Evolutionary conservation across 2,797 vertebrate genomes (phyloP).

Genomic region (Rhynchonycteris naso): DNA sequence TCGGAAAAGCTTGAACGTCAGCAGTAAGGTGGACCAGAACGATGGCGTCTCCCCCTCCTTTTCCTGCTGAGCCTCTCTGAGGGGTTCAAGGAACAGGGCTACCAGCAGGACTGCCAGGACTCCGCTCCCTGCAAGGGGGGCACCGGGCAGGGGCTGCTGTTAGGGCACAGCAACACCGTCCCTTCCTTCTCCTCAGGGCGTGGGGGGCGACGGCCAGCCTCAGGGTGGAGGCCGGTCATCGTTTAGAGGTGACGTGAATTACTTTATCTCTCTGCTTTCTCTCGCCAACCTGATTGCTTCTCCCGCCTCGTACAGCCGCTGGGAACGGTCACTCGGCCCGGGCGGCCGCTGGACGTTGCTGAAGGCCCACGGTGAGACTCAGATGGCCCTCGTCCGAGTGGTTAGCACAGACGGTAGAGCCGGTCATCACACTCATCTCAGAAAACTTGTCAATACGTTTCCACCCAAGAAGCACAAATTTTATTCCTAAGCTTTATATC

Average conservation of each 20-base stretch:
- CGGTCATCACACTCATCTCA: rapidly evolving
- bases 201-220: rapidly evolving
- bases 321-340: neutral
- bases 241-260: rapidly evolving
- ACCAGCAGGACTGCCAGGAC: slow-evolving; percentile 91
- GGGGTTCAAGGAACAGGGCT: slow-evolving; percentile 90
- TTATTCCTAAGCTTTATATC: neutral
- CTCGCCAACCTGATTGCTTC: neutral
- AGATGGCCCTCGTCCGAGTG: neutral
- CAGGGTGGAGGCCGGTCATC: neutral
- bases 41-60: slow-evolving; percentile 82
- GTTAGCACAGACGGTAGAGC: neutral
- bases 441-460: rapidly evolving
- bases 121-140: slow-evolving; percentile 88
- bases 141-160: neutral
- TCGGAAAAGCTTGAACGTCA: slow-evolving; percentile 90
- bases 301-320: rapidly evolving
- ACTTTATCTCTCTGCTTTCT: too few relatives aligned
- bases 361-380: rapidly evolving
- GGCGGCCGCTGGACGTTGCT: rapidly evolving
- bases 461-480: too few relatives aligned
- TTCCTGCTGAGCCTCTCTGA: slow-evolving; percentile 81
- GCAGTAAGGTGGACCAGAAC: slow-evolving; percentile 89
- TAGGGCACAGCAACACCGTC: rapidly evolving
- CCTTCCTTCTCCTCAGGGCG: rapidly evolving